Evolutionary conservation across 2,797 vertebrate genomes (phyloP).

Genomic region (Avahi laniger): DNA sequence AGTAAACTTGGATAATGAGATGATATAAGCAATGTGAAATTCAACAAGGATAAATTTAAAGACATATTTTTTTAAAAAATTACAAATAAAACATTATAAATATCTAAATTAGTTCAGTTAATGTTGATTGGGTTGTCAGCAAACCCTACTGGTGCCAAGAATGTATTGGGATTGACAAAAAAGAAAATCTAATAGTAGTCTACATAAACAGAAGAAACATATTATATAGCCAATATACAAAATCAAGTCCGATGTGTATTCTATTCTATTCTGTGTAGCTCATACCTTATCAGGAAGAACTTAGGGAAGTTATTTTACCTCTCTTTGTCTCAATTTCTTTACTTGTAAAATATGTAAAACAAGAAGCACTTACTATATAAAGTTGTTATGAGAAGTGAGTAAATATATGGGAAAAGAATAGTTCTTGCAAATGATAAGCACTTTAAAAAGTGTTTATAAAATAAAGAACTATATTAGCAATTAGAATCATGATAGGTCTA

Average conservation of each 20-base stretch:
- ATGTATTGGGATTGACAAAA: not conserved
- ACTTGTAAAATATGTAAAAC: not conserved
- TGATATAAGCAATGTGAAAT: not conserved
- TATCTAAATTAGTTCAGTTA: not conserved
- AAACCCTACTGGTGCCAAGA: not conserved
- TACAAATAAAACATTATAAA: not conserved
- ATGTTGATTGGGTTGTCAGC: not conserved
- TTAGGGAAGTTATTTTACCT: not conserved
- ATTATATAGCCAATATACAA: not conserved
- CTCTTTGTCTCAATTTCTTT: not conserved
- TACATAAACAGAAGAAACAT: not conserved
- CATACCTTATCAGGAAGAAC: not conserved
- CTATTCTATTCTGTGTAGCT: not conserved
- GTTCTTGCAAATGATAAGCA: not conserved
- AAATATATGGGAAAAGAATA: not conserved
- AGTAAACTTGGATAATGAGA: not conserved
- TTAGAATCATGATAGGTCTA: not conserved
- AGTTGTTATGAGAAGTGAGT: not conserved
- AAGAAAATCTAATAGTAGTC: not conserved
- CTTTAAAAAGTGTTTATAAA: not conserved
- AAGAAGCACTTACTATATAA: not conserved
- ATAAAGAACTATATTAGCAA: not conserved
- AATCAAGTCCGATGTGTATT: not conserved
- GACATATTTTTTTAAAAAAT: not conserved
- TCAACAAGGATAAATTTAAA: not conserved